Percentiles rank a stretch among this genome's conserved stretches.
phyloP scores from a whole-genome alignment of 2,888 invertebrate genomes.

The Archaeoteleia sp. region DNA sequence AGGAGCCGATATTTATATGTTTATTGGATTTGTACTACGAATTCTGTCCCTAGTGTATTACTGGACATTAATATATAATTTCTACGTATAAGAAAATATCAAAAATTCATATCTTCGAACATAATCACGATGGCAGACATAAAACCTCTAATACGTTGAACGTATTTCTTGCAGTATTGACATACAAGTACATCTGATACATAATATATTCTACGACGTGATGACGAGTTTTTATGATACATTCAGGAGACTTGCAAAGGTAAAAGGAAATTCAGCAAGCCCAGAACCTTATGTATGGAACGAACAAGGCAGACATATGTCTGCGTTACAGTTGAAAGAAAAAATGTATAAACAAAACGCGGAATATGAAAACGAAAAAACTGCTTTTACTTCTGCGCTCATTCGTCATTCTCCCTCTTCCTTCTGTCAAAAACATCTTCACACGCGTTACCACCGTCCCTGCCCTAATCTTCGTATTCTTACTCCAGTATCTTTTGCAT shows the following conservation, averaged over 20 bases:
- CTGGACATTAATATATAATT: too few relatives aligned
- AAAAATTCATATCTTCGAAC: too few relatives aligned
- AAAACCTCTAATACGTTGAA: too few relatives aligned
- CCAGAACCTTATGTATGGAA: conserved; percentile 11
- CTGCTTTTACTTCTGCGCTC: conserved; percentile 1
- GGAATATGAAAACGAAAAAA: conserved; percentile 5
- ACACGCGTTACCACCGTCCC: not conserved
- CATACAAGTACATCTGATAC: conserved; percentile 2
- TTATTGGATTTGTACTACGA: too few relatives aligned
- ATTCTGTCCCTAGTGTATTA: too few relatives aligned
- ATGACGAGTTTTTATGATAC: not conserved
- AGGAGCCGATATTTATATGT: too few relatives aligned
- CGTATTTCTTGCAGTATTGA: too few relatives aligned
- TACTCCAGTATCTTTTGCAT: too few relatives aligned
- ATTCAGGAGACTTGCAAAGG: conserved; percentile 26
- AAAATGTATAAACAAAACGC: conserved; percentile 25
- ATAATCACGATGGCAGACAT: too few relatives aligned
- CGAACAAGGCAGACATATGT: conserved; percentile 8
- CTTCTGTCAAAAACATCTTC: too few relatives aligned
- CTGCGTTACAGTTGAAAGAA: conserved; percentile 16
- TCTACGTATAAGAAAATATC: too few relatives aligned
- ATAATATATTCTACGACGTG: conserved; percentile 4
- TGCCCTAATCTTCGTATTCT: conserved; percentile 2
- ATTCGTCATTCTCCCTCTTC: not conserved
- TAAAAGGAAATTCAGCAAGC: not conserved